Percentiles rank a stretch among this genome's conserved stretches.
Evolutionary conservation across 2,797 vertebrate species (phyloP).

Genomic region (Netta rufina): DNA sequence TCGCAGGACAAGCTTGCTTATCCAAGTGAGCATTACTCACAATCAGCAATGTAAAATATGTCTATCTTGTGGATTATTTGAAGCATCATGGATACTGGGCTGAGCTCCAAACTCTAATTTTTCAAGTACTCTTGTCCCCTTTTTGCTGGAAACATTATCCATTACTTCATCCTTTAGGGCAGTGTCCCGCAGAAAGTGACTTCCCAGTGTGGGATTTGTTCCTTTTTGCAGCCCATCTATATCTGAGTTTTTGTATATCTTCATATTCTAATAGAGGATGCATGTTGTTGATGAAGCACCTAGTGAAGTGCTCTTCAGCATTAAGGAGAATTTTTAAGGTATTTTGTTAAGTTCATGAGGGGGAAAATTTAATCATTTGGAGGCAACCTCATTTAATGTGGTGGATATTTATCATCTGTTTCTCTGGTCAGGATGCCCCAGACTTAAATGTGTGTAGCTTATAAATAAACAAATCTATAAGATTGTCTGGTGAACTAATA

Average conservation of each 20-base stretch:
- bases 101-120: slow-evolving; percentile 32
- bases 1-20: not conserved
- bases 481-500: not conserved
- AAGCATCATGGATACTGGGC: not conserved
- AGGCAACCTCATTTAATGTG: not conserved
- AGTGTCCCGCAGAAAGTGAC: not conserved
- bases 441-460: not conserved
- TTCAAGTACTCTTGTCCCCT: not conserved
- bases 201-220: not conserved
- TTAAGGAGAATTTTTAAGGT: not conserved
- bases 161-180: not conserved
- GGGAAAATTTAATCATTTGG: not conserved
- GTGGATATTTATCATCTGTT: not conserved
- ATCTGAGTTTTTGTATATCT: not conserved
- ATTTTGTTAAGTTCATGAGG: not conserved
- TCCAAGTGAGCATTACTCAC: not conserved
- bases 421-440: not conserved
- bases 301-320: not conserved
- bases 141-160: not conserved
- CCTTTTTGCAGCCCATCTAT: not conserved
- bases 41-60: not conserved
- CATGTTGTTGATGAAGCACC: not conserved
- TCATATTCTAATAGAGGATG: not conserved
- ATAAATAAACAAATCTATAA: not conserved
- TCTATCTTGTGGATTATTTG: slow-evolving; percentile 24